Evolutionary conservation across 2,888 invertebrate species (phyloP), one percentile per base, ranked within the genome.

Genomic region (Tetragonisca angustula): DNA sequence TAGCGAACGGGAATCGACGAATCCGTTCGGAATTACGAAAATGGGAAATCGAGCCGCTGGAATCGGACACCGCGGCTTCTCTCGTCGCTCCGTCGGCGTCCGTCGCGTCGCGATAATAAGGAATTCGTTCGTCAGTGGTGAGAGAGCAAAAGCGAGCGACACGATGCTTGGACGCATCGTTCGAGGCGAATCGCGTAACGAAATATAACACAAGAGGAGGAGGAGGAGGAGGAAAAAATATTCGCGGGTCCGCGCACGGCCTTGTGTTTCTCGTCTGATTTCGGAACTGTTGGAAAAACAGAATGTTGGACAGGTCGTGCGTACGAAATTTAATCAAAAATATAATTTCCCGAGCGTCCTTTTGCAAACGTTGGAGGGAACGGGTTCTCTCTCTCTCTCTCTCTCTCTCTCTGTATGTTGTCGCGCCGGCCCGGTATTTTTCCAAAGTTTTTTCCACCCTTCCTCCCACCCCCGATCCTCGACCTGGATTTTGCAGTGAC

Each of bases 31-130:
- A 75, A 69, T 86, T 81, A 65, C 67, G 81, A 80, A 79, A 78
- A 84, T 78, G 72, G 76, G 71, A 77, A 76, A 85, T 79, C 83
- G 79, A 76, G 70, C 76, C 9, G 43, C 43, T 9, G 68, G 65
- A 88, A 84, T 81, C 84, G 72, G 78, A 82, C 79, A 59, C 50
- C 43, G 27, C 49, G 50, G 36, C 50, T 79, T 76, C 59, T 70
- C 49, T 21, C n/a, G 43, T 19, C 49, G 54, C 68, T 73, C 71
- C n/a, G n/a, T n/a, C n/a, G n/a, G 64, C 80, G 61, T 75, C 43
- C 62, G 79, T 75, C 72, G 82, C 80, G 74, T 78, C n/a, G 76
- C 43, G 61, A 79, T 88, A 88, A 89, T 81, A 83, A 87, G 87
- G 87, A 87, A 89, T 76, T 83, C 77, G 76, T 59, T 61, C 43